Percentiles rank a stretch among this genome's conserved stretches.
Evolutionary conservation across 2,888 invertebrate species (phyloP).

Genomic region (Drosophila pegasa): DNA sequence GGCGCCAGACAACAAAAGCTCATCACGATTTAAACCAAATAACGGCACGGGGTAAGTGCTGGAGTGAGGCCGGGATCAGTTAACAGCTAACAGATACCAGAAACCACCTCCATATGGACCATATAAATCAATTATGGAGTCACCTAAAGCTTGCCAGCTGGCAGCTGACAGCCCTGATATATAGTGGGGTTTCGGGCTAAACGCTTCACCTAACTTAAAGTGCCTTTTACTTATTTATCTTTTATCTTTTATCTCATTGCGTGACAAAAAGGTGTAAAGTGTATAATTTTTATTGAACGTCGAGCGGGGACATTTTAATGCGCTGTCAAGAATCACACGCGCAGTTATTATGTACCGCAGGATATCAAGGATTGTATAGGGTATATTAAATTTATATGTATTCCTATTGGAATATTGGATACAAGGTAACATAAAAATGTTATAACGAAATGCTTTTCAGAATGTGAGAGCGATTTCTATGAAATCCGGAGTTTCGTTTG

Average conservation of each 20-base stretch:
- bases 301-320: background rate
- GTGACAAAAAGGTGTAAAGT: conserved; percentile 14
- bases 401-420: background rate
- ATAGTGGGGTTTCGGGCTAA: conserved; percentile 10
- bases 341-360: background rate
- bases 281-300: background rate
- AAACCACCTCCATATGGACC: conserved; percentile 47
- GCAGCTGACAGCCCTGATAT: conserved; percentile 26
- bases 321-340: background rate
- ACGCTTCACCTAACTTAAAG: conserved; percentile 20
- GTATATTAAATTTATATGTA: background rate
- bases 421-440: too few relatives aligned
- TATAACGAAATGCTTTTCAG: too few relatives aligned
- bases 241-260: conserved; percentile 23
- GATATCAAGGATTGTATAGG: background rate
- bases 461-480: too few relatives aligned
- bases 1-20: conserved; percentile 66
- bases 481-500: too few relatives aligned
- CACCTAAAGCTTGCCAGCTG: conserved; percentile 45
- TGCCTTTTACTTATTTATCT: conserved; percentile 11
- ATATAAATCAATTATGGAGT: conserved; percentile 68
- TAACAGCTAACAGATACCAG: conserved; percentile 5
- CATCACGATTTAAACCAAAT: conserved; percentile 30
- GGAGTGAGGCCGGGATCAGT: conserved; percentile 11
- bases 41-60: conserved; percentile 39